A percentile compares a stretch with the other conserved stretches of the same genome.
Evolutionary conservation across 2,113 vertebrate species (phyloP).

Genomic region (Tinamus guttatus): DNA sequence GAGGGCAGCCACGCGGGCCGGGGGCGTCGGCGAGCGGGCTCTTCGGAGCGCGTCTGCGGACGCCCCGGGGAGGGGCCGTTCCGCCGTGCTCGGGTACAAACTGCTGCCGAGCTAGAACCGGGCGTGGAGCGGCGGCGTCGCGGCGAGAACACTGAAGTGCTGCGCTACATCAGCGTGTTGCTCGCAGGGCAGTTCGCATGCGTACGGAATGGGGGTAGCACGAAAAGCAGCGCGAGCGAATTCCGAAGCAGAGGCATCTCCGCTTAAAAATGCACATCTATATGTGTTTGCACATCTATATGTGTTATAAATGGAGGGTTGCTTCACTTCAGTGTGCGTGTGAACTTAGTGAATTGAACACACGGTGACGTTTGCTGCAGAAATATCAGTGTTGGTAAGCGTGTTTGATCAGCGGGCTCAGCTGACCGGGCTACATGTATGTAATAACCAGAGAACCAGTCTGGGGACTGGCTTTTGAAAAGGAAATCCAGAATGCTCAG

Average conservation of each 20-base stretch:
- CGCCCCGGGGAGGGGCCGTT: no score
- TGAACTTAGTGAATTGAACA: background rate
- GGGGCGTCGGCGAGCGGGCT: no score
- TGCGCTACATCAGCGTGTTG: no score
- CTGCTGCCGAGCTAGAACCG: no score
- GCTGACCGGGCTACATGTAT: background rate
- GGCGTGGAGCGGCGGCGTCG: no score
- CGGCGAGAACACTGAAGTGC: no score
- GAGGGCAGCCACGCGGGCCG: no score
- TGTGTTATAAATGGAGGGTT: background rate
- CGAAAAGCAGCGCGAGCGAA: background rate
- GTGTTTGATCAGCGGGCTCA: background rate
- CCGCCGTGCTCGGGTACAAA: no score
- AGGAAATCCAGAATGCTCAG: background rate
- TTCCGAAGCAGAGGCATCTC: background rate
- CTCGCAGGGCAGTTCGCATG: no score
- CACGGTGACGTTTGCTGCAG: background rate
- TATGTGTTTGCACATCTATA: no score
- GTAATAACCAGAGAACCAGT: background rate
- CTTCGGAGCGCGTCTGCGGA: no score
- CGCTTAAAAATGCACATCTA: background rate
- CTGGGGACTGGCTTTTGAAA: background rate
- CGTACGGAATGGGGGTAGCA: background rate
- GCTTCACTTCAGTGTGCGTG: background rate
- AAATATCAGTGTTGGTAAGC: accelerated